These are phyloP conservation scores for Rhopalosiphum maidis DNA, from an alignment of 1,140 invertebrate species.

Conservation along the genomic window DNA sequence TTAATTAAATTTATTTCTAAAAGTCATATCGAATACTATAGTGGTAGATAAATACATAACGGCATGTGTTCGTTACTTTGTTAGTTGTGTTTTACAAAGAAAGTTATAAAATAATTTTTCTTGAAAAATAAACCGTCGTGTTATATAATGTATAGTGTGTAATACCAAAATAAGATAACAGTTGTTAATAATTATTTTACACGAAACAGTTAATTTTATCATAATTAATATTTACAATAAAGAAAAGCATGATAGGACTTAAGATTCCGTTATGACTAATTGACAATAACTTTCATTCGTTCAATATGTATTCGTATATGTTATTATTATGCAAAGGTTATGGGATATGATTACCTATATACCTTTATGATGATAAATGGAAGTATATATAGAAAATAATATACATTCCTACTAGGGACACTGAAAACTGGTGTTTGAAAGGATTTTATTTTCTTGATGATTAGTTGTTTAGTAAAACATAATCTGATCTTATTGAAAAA, in stretches of 20 bases:
- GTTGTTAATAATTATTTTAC: neutral
- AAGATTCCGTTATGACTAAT: neutral
- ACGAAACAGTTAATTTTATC: neutral
- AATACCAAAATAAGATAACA: neutral
- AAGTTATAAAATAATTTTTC: neutral
- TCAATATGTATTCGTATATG: neutral
- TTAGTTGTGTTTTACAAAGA: neutral
- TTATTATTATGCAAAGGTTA: no score
- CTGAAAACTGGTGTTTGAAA: no score
- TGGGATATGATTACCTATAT: neutral
- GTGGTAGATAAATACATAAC: neutral
- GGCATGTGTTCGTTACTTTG: constrained; percentile 22
- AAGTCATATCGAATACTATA: neutral
- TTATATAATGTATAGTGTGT: neutral
- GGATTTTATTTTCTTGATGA: no score
- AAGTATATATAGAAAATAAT: neutral
- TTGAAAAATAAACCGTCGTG: neutral
- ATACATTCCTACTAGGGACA: neutral
- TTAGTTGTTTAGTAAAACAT: neutral
- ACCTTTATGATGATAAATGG: neutral
- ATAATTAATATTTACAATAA: neutral
- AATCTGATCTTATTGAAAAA: neutral
- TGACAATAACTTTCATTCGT: neutral
- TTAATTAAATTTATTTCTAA: neutral
- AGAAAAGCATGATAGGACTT: neutral